phyloP scores from a whole-genome alignment of 2,113 vertebrate genomes.

The Nerophis ophidion region DNA sequence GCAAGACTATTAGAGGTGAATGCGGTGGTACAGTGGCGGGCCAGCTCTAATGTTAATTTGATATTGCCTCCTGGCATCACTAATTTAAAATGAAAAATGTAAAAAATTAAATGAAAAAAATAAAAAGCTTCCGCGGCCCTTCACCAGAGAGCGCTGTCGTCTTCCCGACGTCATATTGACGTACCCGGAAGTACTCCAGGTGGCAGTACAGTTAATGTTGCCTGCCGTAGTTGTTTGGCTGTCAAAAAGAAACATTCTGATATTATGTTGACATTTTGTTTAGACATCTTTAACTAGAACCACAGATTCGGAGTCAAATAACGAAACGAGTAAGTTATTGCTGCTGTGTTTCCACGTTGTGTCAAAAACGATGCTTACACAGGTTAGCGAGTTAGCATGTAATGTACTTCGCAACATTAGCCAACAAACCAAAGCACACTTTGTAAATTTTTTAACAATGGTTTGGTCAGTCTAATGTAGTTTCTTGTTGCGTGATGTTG shows the following conservation, averaged over 20 bases:
- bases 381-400: slow-evolving; percentile 1
- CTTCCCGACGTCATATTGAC: slow-evolving; percentile 31
- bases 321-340: slow-evolving; percentile 29
- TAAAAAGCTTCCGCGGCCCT: background rate
- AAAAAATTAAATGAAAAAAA: too few relatives aligned
- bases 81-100: too few relatives aligned
- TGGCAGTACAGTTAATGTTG: background rate
- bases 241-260: too few relatives aligned
- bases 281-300: background rate
- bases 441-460: too few relatives aligned
- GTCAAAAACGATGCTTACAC: background rate
- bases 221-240: too few relatives aligned
- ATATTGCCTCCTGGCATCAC: slow-evolving; percentile 50
- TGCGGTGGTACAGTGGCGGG: too few relatives aligned
- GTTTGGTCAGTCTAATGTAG: too few relatives aligned
- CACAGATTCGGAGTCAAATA: background rate
- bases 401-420: background rate
- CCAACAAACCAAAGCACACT: too few relatives aligned
- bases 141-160: slow-evolving; percentile 43
- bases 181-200: slow-evolving; percentile 38
- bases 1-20: too few relatives aligned
- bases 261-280: too few relatives aligned
- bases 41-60: too few relatives aligned
- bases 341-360: background rate
- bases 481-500: too few relatives aligned